Evolutionary conservation across 35 echinoderm and acorn worm species (phyloP).

Genomic region (Lytechinus pictus): DNA sequence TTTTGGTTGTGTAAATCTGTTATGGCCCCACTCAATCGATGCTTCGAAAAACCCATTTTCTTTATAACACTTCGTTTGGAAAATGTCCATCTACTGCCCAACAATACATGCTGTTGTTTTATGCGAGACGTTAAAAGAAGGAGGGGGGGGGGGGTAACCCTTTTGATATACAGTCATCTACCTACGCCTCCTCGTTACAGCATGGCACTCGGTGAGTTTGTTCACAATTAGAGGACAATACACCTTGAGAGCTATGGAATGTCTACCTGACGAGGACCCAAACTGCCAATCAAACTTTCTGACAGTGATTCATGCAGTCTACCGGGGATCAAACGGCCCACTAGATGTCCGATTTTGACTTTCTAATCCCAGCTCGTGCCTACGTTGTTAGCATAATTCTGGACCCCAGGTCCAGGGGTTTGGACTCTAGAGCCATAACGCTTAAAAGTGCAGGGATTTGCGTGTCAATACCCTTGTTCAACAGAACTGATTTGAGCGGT

Average conservation of each 20-base stretch:
- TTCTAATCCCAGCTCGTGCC: conserved; percentile 47
- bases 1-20: conserved; percentile 30
- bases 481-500: not conserved
- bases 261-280: not conserved
- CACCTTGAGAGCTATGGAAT: conserved; percentile 38
- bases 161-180: not conserved
- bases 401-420: not conserved
- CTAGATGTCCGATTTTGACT: conserved; percentile 52
- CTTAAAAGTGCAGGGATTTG: conserved; percentile 37
- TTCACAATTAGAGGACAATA: conserved; percentile 32
- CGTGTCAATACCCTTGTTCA: conserved; percentile 17
- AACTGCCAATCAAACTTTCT: conserved; percentile 16
- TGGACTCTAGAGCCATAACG: not conserved
- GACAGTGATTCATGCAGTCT: conserved; percentile 6
- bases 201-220: conserved; percentile 6
- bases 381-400: not conserved
- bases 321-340: conserved; percentile 33
- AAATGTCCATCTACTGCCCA: not conserved
- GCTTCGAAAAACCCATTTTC: not conserved
- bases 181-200: not conserved
- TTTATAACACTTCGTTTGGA: conserved; percentile 16
- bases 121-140: not conserved
- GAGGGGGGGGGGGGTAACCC: not conserved
- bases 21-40: not conserved
- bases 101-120: conserved; percentile 20